A percentile compares a stretch with the other conserved stretches of the same genome.
Conservation (phyloP, 2,888 invertebrate genomes). For the Andrena praecox region DNA sequence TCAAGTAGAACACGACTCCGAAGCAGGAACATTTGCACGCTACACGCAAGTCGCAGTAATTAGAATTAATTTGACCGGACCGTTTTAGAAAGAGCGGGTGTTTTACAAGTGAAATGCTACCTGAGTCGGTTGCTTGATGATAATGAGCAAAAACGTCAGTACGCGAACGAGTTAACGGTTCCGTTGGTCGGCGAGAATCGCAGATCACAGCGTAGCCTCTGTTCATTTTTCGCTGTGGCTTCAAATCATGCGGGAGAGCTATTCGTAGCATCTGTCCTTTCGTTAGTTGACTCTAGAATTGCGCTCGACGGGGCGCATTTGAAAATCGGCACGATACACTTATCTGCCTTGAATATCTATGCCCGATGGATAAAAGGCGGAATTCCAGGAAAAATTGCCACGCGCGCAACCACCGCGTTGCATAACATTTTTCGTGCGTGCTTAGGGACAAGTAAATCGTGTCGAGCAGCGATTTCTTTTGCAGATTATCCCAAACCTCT, state of each 20-base stretch:
- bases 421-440: slow-evolving; percentile 32
- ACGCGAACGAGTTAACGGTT: slow-evolving; percentile 45
- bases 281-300: slow-evolving; percentile 16
- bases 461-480: background rate
- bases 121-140: slow-evolving; percentile 43
- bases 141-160: slow-evolving; percentile 55
- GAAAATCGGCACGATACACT: slow-evolving; percentile 36
- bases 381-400: slow-evolving; percentile 23
- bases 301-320: slow-evolving; percentile 12
- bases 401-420: background rate
- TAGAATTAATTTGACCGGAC: slow-evolving; percentile 58
- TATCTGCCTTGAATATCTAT: slow-evolving; percentile 46
- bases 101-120: slow-evolving; percentile 58
- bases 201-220: slow-evolving; percentile 14
- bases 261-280: slow-evolving; percentile 26
- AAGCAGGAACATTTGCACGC: slow-evolving; percentile 16
- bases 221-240: slow-evolving; percentile 35
- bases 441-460: background rate
- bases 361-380: slow-evolving; percentile 18
- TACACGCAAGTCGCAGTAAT: slow-evolving; percentile 17
- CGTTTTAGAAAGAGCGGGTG: slow-evolving; percentile 48
- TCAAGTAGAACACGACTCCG: background rate
- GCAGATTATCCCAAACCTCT: background rate
- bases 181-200: slow-evolving; percentile 22
- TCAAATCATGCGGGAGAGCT: slow-evolving; percentile 1